Evolutionary conservation across 2,797 vertebrate species (phyloP), one percentile per base, ranked within the genome.

Genomic region (Fundulus diaphanus): DNA sequence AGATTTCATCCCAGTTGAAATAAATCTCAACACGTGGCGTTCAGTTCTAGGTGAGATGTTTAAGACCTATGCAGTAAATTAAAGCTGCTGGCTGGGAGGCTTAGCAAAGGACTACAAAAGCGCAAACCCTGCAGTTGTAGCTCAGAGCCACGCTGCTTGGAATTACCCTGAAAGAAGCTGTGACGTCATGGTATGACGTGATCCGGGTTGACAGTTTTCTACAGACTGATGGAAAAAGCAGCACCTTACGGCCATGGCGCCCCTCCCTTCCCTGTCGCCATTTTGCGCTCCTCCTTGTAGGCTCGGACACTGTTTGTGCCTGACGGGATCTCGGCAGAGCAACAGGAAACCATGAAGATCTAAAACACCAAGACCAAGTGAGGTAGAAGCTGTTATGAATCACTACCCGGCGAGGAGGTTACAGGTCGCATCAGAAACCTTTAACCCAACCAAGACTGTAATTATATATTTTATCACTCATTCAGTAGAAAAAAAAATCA

Each of bases 261-360:
- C 74, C 48, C 51, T 46, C 63, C 35, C 65, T 16, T 48, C 40
- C 49, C 1, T 11, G 68, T 82, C 74, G 84, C 90, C 88, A 89
- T 90, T 90, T 90, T 91, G 88, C 85, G 78, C 6, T 83, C 80
- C n/a, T n/a, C n/a, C n/a, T 71, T 84, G 80, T 74, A 83, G 76
- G 18, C 67, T 2, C 82, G 37, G 15, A 29, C 59, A 37, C 5
- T 1, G 63, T n/a, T n/a, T n/a, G n/a, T 24, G 37, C 22, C 11
- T 22, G 5, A 40, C 33, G 2, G 11, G n/a, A 37, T 2, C 37
- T 8, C 24, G 1, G 69, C 51, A 9, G 51, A 15, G 24, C 33
- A 7, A 31, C 42, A 9, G 66, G 56, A 33, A 33, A 31, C 16
- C 27, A 27, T 49, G 27, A 4, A 11, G 7, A 27, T 35, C 33